Conservation (phyloP, 2,797 vertebrate genomes). For the Clarias pachynema region DNA sequence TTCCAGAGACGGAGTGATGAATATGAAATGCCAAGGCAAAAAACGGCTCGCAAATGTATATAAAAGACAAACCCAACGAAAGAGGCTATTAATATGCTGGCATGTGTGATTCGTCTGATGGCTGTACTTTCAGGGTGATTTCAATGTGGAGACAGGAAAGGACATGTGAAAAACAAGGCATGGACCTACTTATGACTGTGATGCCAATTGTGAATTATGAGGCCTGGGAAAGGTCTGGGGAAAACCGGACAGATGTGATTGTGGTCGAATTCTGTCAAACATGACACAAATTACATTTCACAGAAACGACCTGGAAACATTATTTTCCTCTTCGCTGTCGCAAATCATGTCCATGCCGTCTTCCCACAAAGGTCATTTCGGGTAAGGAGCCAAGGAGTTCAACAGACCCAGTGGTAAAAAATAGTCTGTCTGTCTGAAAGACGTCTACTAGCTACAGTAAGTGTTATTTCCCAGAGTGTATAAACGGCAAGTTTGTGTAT, state of each 20-base stretch:
- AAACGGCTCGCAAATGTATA: neutral
- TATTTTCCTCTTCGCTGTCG: too few species aligned
- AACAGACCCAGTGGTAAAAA: neutral
- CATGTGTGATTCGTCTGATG: neutral
- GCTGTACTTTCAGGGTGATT: neutral
- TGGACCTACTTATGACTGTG: neutral
- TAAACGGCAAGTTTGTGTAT: neutral
- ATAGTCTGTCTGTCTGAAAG: neutral
- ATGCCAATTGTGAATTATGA: neutral
- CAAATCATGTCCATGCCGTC: neutral
- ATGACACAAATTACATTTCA: neutral
- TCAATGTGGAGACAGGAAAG: neutral
- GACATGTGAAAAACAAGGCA: neutral
- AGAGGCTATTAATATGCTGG: neutral
- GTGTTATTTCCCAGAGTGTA: neutral
- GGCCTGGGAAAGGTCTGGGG: neutral
- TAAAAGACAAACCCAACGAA: neutral
- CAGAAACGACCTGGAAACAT: neutral
- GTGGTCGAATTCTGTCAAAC: neutral
- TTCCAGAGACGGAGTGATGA: neutral
- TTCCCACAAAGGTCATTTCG: slow-evolving; percentile 1
- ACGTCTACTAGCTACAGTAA: neutral
- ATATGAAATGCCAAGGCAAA: neutral
- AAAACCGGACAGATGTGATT: neutral
- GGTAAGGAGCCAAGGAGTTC: neutral